A percentile compares a stretch with the other conserved stretches of the same genome.
Conservation (phyloP, 2,113 vertebrate genomes). For the Calcarius ornatus region DNA sequence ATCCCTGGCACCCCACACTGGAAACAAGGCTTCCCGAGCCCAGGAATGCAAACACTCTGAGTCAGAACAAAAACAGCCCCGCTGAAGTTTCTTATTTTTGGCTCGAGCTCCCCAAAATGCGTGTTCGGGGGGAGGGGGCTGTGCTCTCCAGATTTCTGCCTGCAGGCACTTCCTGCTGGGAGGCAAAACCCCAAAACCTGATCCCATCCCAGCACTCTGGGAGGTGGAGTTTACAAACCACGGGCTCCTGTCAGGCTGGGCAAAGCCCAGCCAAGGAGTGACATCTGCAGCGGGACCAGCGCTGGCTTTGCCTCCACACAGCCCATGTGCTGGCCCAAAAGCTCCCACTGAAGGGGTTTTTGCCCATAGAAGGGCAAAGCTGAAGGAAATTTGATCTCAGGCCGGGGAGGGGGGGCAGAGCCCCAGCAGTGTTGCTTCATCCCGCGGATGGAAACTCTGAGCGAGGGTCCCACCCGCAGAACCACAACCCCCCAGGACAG, state of each 20-base stretch:
- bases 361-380: conserved; percentile 31
- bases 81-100: background rate
- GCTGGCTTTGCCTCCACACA: background rate
- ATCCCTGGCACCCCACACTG: background rate
- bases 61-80: background rate
- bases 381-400: fast-evolving
- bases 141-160: background rate
- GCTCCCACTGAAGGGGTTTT: background rate
- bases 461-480: background rate
- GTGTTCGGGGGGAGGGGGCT: background rate
- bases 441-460: background rate
- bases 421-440: background rate
- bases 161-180: background rate
- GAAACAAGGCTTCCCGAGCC: background rate
- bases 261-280: background rate
- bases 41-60: background rate
- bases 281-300: fast-evolving
- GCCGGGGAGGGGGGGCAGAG: background rate
- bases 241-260: background rate
- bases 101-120: background rate
- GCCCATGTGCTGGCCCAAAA: background rate
- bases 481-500: background rate
- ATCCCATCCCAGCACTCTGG: background rate
- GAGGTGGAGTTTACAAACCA: background rate
- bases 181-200: background rate